Conservation (phyloP, 2,888 invertebrate genomes). For the Elgonia sp. region DNA sequence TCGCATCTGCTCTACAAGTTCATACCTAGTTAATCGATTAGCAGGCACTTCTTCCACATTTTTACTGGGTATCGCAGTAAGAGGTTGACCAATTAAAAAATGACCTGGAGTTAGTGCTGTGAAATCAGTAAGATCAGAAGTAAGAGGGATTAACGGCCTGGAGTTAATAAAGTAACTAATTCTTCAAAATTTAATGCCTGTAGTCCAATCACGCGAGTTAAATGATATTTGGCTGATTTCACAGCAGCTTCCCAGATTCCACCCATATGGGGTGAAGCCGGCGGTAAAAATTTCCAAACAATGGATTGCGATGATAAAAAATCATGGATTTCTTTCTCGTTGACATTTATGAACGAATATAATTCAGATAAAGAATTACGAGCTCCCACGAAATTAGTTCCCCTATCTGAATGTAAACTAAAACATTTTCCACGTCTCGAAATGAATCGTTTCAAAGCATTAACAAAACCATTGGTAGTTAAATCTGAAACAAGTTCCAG, state of each 20-base stretch:
- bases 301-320: background rate
- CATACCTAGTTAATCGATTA: too few relatives aligned
- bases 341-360: background rate
- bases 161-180: too few relatives aligned
- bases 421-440: background rate
- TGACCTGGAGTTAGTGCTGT: too few relatives aligned
- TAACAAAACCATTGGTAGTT: background rate
- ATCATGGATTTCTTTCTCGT: background rate
- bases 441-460: background rate
- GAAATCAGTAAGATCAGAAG: too few relatives aligned
- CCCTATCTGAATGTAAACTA: background rate
- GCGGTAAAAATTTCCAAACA: background rate
- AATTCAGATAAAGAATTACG: background rate
- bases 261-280: background rate
- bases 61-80: too few relatives aligned
- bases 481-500: background rate
- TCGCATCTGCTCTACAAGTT: constrained; percentile 7
- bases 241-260: too few relatives aligned
- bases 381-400: background rate
- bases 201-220: too few relatives aligned
- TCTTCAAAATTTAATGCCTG: too few relatives aligned
- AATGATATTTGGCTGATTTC: too few relatives aligned
- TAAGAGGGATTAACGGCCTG: too few relatives aligned
- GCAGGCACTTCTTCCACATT: too few relatives aligned
- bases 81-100: too few relatives aligned